phyloP scores from a whole-genome alignment of 2,888 invertebrate species.

The Drosophila nigricruria region DNA sequence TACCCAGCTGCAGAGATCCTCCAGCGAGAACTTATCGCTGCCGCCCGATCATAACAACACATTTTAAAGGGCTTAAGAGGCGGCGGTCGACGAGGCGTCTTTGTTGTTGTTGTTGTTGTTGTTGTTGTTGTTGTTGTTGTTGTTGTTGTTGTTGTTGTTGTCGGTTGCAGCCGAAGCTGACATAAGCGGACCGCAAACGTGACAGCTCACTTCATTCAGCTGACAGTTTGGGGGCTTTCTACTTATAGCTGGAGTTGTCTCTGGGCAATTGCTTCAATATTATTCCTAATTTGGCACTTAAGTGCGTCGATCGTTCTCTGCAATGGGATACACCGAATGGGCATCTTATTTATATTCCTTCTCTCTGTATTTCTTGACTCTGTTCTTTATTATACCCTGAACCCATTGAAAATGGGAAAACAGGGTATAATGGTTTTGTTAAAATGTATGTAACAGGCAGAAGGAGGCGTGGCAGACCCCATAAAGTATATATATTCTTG shows the following conservation, averaged over 20 bases:
- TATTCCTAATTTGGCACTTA: conserved; percentile 82
- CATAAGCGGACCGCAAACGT: conserved; percentile 82
- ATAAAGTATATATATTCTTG: no score
- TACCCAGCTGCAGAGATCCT: conserved; percentile 41
- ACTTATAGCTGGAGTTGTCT: conserved; percentile 29
- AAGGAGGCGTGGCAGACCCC: no score
- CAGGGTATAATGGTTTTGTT: no score
- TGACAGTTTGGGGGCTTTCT: conserved; percentile 73
- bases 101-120: neutral
- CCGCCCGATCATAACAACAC: conserved; percentile 82
- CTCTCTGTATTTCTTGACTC: neutral
- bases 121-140: neutral
- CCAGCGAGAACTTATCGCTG: conserved; percentile 67
- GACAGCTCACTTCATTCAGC: conserved; percentile 76
- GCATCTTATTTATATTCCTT: conserved; percentile 33
- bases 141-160: conserved; percentile 12
- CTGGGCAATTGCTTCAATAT: conserved; percentile 75
- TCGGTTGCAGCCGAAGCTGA: conserved; percentile 77
- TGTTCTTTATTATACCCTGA: no score
- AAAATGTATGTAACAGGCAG: no score
- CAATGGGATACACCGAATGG: conserved; percentile 31
- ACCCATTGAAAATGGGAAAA: no score
- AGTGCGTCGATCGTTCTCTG: conserved; percentile 33
- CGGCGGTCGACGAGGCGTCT: conserved; percentile 19
- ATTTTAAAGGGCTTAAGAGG: conserved; percentile 80